Conservation (phyloP, 2,113 vertebrate species). For the Hystrix brachyura region DNA sequence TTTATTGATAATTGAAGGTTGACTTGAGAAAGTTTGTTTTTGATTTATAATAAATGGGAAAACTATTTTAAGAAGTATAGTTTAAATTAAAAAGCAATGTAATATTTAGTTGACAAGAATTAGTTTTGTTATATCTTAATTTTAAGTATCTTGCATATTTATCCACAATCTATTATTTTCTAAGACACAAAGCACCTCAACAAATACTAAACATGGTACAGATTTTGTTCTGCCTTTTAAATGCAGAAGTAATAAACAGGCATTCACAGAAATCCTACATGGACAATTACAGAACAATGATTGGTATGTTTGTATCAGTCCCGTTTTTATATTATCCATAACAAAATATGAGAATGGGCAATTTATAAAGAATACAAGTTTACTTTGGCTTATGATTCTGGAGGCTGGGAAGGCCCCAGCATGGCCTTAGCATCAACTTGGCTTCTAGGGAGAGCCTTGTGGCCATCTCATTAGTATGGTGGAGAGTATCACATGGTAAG, state of each 20-base stretch:
- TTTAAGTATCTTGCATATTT: not conserved
- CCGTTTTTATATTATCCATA: not conserved
- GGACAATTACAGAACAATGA: not conserved
- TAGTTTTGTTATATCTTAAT: not conserved
- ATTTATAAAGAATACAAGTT: not conserved
- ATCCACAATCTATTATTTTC: not conserved
- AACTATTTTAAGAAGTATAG: not conserved
- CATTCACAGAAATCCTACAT: not conserved
- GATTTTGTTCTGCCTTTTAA: constrained; percentile 14
- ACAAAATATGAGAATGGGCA: not conserved
- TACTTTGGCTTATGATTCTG: not conserved
- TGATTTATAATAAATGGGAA: not conserved
- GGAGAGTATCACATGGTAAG: not conserved
- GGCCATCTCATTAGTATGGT: not conserved
- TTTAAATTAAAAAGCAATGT: not conserved
- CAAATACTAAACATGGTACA: not conserved
- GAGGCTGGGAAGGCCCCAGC: not conserved
- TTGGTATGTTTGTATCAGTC: not conserved
- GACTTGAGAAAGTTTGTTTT: not conserved
- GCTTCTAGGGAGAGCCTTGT: not conserved
- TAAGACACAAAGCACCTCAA: not conserved
- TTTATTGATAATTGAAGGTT: not conserved
- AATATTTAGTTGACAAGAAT: not conserved
- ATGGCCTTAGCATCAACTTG: not conserved
- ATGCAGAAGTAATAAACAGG: not conserved